Evolutionary conservation across 2,888 invertebrate species (phyloP).

Genomic region (Heterodera filipjevi): DNA sequence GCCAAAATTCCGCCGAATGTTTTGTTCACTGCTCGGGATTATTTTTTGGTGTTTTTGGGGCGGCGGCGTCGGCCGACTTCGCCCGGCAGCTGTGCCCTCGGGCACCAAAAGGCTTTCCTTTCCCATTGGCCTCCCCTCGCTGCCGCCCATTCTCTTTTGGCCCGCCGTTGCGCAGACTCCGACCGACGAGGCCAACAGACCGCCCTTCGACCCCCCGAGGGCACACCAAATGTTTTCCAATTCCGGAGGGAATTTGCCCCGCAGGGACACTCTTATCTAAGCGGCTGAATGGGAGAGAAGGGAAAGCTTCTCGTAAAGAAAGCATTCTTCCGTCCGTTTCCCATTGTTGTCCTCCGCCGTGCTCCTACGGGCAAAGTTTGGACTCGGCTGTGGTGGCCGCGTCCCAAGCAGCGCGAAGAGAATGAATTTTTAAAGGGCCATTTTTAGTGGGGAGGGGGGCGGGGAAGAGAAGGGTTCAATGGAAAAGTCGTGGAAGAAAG

Average conservation of each 20-base stretch:
- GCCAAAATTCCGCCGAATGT: slow-evolving; percentile 6
- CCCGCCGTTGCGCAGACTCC: slow-evolving; percentile 3
- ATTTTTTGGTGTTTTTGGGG: not conserved
- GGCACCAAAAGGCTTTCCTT: not conserved
- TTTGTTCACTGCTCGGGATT: slow-evolving; percentile 7
- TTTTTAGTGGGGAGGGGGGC: not conserved
- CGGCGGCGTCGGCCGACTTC: not conserved
- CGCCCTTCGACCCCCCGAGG: not conserved
- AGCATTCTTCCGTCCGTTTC: not conserved
- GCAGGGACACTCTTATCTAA: slow-evolving; percentile 18
- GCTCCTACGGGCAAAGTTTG: not conserved
- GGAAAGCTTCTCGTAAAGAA: not conserved
- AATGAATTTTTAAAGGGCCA: slow-evolving; percentile 21
- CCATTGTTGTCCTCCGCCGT: slow-evolving; percentile 5
- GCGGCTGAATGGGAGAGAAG: not conserved
- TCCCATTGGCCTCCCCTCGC: not conserved
- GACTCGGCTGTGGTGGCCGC: not conserved
- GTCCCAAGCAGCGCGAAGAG: slow-evolving; percentile 8
- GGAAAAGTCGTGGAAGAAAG: not conserved
- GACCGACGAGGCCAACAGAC: not conserved
- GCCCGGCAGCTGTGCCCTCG: slow-evolving; percentile 14
- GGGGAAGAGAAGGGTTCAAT: too few species aligned
- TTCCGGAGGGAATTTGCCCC: slow-evolving; percentile 16
- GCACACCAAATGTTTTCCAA: slow-evolving; percentile 23
- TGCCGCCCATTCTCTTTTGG: not conserved